These are phyloP conservation scores for Limnodromus scolopaceus DNA, from an alignment of 2,797 vertebrate genomes.

Conservation along the genomic window DNA sequence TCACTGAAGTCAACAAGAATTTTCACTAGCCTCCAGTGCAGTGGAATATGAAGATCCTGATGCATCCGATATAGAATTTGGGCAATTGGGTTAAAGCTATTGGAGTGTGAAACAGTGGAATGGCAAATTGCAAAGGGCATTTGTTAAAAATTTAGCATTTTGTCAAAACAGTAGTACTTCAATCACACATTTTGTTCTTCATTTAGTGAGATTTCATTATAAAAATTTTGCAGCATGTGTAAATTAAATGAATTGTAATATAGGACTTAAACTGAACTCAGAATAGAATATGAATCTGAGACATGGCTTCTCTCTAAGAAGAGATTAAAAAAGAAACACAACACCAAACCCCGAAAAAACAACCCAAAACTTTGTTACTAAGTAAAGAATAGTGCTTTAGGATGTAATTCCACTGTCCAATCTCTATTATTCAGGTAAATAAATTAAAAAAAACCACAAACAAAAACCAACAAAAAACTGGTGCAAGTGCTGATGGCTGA, in stretches of 20 bases:
- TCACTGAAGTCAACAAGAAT: background rate
- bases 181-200: background rate
- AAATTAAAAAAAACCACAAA: background rate
- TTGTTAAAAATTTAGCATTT: conserved; percentile 3
- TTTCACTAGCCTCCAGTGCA: background rate
- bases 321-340: background rate
- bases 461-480: background rate
- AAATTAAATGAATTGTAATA: background rate
- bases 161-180: background rate
- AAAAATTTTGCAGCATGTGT: background rate
- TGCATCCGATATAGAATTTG: background rate
- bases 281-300: background rate
- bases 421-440: background rate
- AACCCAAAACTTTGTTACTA: background rate
- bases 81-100: background rate
- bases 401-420: background rate
- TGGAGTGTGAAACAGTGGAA: background rate
- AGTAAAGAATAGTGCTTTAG: background rate
- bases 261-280: background rate
- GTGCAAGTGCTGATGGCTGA: background rate
- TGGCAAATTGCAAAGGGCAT: background rate
- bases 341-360: background rate
- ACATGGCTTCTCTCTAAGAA: background rate
- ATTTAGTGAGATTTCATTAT: background rate
- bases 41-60: background rate